Evolutionary conservation across 2,113 vertebrate species (phyloP).

Genomic region (Struthio camelus): DNA sequence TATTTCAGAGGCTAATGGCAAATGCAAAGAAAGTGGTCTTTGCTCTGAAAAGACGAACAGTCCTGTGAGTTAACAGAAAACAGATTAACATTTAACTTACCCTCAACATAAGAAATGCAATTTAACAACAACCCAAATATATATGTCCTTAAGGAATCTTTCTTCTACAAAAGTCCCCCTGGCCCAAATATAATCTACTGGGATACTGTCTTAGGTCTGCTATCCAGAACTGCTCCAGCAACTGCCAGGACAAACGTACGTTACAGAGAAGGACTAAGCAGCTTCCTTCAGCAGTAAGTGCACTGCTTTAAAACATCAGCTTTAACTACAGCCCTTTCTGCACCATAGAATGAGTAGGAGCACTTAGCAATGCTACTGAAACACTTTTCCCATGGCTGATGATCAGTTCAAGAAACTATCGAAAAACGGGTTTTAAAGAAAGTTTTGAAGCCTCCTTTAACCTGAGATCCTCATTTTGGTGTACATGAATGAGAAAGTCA

Average conservation of each 20-base stretch:
- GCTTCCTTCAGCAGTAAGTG: neutral
- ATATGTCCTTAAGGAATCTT: neutral
- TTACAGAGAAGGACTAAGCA: neutral
- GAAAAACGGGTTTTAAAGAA: neutral
- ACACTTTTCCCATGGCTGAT: neutral
- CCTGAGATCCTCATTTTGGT: neutral
- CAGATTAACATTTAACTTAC: constrained; percentile 14
- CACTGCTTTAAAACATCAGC: neutral
- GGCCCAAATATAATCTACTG: neutral
- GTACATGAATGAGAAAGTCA: neutral
- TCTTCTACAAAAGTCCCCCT: neutral
- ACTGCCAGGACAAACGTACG: neutral
- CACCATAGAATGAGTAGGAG: neutral
- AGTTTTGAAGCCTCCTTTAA: neutral
- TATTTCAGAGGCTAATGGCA: constrained; percentile 30
- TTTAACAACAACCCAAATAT: neutral
- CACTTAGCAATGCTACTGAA: neutral
- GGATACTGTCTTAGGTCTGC: neutral
- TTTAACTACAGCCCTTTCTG: neutral
- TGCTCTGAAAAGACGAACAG: neutral
- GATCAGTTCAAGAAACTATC: neutral
- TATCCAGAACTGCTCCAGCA: neutral
- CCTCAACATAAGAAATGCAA: neutral
- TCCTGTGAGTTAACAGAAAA: constrained; percentile 30
- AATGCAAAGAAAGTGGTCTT: constrained; percentile 34